Evolutionary conservation across 2,113 vertebrate species (phyloP), one percentile per base, ranked within the genome.

Genomic region (Atlantisia rogersi): DNA sequence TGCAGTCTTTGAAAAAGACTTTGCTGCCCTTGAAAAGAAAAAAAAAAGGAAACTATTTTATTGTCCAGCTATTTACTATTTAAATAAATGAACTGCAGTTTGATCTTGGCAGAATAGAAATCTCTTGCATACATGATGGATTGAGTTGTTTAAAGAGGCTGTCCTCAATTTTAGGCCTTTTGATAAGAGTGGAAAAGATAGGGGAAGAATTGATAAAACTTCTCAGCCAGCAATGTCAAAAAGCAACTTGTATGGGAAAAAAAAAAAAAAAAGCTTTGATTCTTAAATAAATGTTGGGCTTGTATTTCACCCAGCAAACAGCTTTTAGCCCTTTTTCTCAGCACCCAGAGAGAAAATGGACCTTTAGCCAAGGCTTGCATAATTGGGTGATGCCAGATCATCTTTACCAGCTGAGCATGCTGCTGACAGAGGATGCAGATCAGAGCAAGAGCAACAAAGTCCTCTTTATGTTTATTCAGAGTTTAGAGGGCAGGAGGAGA

Each of bases 341-440:
- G 13, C 22, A 19, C 62, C 18, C 31, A 20, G 40, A 75, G 55
- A 32, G 5, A 8, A 56, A 88, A 81, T 32, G 2, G 2, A 39
- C 52, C 63, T 55, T 69, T 42, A 56, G 6, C 7, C 37, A 42
- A n/a, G 53, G 11, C 46, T 84, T 25, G 29, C 26, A 19, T 3
- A 28, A 10, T 15, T 39, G 20, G 0, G 1, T 37, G 50, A 15
- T 56, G 11, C 15, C 35, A 44, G 19, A 35, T 64, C 21, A 21
- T 15, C 46, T 81, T 55, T 9, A 48, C 26, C 31, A 22, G 37
- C 15, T 3, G 15, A 46, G 5, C 25, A 10, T 0, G 0, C 1
- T 60, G 32, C 48, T 64, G 46, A 16, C 32, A 60, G 20, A 84
- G 24, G 18, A 15, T 76, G 25, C 24, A 74, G 58, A 16, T 4